A percentile compares a stretch with the other conserved stretches of the same genome.
These are phyloP conservation scores for Chrysotoxum bicinctum DNA, from an alignment of 2,888 invertebrate genomes.

Conservation along the genomic window DNA sequence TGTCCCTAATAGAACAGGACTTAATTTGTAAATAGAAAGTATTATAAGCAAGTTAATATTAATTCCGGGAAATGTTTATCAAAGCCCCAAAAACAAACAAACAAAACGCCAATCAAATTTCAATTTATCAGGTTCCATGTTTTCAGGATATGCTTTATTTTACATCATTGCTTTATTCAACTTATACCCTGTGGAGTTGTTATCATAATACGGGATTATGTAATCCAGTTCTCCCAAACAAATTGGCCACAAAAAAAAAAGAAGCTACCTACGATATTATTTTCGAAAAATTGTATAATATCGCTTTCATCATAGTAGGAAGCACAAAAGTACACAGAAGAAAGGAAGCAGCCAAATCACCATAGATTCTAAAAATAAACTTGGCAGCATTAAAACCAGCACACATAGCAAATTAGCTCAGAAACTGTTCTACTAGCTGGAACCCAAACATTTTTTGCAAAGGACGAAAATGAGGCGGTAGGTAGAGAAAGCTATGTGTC, in stretches of 20 bases:
- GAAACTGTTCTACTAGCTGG: slow-evolving; percentile 6
- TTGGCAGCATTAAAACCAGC: slow-evolving; percentile 55
- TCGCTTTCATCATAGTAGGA: slow-evolving; percentile 17
- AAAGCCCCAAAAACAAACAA: neutral
- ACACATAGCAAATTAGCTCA: slow-evolving; percentile 52
- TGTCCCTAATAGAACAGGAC: neutral
- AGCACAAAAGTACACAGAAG: slow-evolving; percentile 1
- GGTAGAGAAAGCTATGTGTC: slow-evolving; percentile 1
- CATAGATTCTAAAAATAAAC: slow-evolving; percentile 64
- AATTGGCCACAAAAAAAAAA: slow-evolving; percentile 13
- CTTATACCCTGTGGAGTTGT: slow-evolving; percentile 51
- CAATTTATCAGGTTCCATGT: slow-evolving; percentile 11
- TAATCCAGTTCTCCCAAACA: slow-evolving; percentile 35
- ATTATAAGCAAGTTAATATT: neutral
- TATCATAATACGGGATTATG: slow-evolving; percentile 57
- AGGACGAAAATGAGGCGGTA: neutral
- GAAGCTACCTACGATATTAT: neutral
- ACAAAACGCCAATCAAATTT: slow-evolving; percentile 23
- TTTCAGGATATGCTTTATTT: neutral
- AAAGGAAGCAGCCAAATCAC: slow-evolving; percentile 40
- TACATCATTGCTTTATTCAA: neutral
- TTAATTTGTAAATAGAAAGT: neutral
- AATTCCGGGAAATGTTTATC: neutral
- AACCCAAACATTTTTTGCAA: slow-evolving; percentile 34
- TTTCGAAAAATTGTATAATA: neutral